These are phyloP conservation scores for Nothoprocta perdicaria DNA, from an alignment of 2,113 vertebrate species.

Conservation along the genomic window DNA sequence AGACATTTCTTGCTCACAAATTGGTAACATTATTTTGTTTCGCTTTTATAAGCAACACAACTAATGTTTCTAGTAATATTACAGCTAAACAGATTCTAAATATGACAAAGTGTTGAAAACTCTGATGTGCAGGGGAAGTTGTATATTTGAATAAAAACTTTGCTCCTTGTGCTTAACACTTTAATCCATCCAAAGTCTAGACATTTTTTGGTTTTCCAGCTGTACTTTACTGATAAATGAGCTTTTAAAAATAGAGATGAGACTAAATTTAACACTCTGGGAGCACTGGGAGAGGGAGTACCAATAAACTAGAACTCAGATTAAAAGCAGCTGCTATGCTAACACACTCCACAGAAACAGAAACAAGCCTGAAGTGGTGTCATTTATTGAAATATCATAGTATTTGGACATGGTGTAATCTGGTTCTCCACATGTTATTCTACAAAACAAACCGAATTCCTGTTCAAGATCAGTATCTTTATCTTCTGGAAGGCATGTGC, in stretches of 20 bases:
- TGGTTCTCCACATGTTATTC: conserved; percentile 34
- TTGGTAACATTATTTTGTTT: conserved; percentile 64
- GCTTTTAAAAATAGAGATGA: conserved; percentile 57
- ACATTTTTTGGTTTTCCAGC: conserved; percentile 52
- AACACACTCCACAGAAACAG: not conserved
- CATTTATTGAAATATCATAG: not conserved
- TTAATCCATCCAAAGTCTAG: conserved; percentile 65
- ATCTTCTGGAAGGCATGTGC: conserved; percentile 43
- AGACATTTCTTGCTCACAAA: conserved; percentile 55
- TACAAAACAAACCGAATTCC: conserved; percentile 10
- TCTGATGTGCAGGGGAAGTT: conserved; percentile 45
- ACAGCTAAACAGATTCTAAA: conserved; percentile 68
- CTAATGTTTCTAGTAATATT: conserved; percentile 71
- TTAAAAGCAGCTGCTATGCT: conserved; percentile 32
- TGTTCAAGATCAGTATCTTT: conserved; percentile 27
- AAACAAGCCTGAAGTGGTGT: conserved; percentile 10
- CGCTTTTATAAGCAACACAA: conserved; percentile 59
- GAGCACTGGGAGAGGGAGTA: not conserved
- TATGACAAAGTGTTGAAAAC: conserved; percentile 67
- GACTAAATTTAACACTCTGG: conserved; percentile 42
- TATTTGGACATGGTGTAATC: conserved; percentile 19
- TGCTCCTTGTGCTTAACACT: conserved; percentile 55
- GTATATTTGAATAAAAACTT: conserved; percentile 63
- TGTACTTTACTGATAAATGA: conserved; percentile 27
- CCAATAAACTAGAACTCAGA: conserved; percentile 21